Base-by-base conservation (phyloP, 2,113 vertebrate genomes). In the Chaetorhynchus papuensis region DNA sequence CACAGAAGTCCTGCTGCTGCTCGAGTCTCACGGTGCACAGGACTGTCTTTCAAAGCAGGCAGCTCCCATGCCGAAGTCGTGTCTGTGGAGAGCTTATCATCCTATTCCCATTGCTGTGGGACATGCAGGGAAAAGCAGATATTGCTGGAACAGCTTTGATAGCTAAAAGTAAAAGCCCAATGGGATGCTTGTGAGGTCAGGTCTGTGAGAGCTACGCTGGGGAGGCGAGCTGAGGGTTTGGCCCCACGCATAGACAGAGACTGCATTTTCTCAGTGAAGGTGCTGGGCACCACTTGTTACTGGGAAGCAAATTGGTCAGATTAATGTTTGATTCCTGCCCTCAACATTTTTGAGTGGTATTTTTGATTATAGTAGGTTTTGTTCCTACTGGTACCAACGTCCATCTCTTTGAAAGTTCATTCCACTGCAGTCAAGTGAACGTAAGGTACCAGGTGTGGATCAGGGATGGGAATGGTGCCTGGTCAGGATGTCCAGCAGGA, bases 361-460 rank as follows among this genome's bases (percentile, higher is more conserved):
- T 96, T 95, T 96, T 87, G 92, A 92, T 94, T 88, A 56, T 15
- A 23, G 76, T 45, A 76, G 71, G n/a, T 27, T 93, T 95, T 87
- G 42, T 75, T 90, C 41, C 33, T 52, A 11, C 68, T 90, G 23
- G 23, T 78, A 53, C 26, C 44, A 76, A 64, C 45, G 45, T 92
- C 60, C 80, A 42, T 82, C 60, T 83, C 35, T 2, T 42, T 83
- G 76, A 71, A 93, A 83, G 83, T 88, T 84, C 44, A 78, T 90
- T 78, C 37, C 69, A 15, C n/a, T 76, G 85, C 54, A 91, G 72
- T 71, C 35, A 57, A 44, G 52, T 27, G 64, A 80, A 41, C 35
- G 20, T 45, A 42, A 87, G 70, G 69, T 69, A 83, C 28, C 0
- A 2, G 26, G 63, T 39, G 39, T 53, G 72, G 79, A 86, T 88